Evolutionary conservation across 2,888 invertebrate species (phyloP), one percentile per base, ranked within the genome.

Genomic region (Pandemis corylana): DNA sequence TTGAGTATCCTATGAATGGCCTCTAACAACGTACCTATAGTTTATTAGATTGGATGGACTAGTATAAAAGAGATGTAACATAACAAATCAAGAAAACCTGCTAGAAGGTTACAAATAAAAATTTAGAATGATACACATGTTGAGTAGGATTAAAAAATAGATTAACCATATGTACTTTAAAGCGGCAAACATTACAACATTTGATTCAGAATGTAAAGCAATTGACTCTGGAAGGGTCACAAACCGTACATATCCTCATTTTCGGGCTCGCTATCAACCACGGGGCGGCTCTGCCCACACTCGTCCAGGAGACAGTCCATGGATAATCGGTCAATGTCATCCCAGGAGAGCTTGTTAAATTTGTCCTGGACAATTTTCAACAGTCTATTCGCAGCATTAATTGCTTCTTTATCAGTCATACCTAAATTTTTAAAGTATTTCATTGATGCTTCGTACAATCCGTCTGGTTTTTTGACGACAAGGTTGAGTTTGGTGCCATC

Each of bases 401-500:
- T 95, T 0, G 97, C 95, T 80, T 97, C 96, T 9, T 94, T 89
- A 72, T 97, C 96, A 36, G 95, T 91, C 87, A 92, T 87, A 7
- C 93, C 92, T 81, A 95, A 95, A 81, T 95, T 96, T 88, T 95
- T 94, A 80, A 96, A 94, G 80, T 95, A 94, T 83, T 95, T 95
- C 1, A 93, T 87, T 49, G 96, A 90, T 20, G 94, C 95, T 65
- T 96, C 95, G 76, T 95, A 94, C 0, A 97, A 87, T 0, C 95
- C 90, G 71, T 96, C 96, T 7, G 95, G 95, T 81, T 96, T 97
- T 83, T 96, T 96, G 5, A 97, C 95, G 42, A 97, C 94, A 76
- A 97, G 90, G 84, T 96, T 96, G 63, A 97, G 84, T 87, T 96
- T 97, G 15, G 96, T 95, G 1, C 97, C 97, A 77, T 97, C 97